Base-by-base conservation (phyloP, 2,888 invertebrate genomes). In the Stratiomys singularior region DNA sequence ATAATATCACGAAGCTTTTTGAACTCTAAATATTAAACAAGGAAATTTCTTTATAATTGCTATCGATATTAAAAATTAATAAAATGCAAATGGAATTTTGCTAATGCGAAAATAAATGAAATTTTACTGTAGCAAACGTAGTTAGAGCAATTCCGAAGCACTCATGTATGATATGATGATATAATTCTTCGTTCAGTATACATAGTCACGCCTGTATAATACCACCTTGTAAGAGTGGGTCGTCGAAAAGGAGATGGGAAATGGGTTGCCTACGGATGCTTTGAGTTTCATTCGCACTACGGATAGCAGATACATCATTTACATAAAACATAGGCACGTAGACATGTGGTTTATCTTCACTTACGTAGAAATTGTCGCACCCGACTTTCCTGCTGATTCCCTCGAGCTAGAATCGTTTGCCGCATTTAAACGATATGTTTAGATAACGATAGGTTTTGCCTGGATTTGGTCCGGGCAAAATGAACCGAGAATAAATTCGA, bases 51-150 rank as follows among this genome's bases (percentile, higher is more conserved):
- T 56, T 72, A 11, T 58, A 58, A 74, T 58, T 58, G 60, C 15
- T 58, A 18, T 76, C 78, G 79, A 81, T 79, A 80, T 81, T 80
- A 80, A 81, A 81, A 81, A 81, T 81, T 80, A 80, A 80, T 80
- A 80, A 77, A 80, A 81, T 80, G 80, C 80, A 81, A 81, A 81
- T 80, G 78, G 80, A 79, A 80, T 80, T 80, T 79, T 79, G 79
- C 78, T 80, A 80, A 80, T 79, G 79, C 76, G 79, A 79, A 80
- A 79, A 79, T 80, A 80, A 80, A 80, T 79, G 80, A 78, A 79
- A 72, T 78, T 64, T 78, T 64, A 60, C 56, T 52, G 63, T 67
- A 18, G 44, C 63, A 71, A 47, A 64, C 30, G 52, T 69, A 66
- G 78, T 78, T 74, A 74, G 78, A 72, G 46, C 52, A 58, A 77